A percentile compares a stretch with the other conserved stretches of the same genome.
Conservation (phyloP, 1,140 invertebrate genomes). For the Drosophila sproati region DNA sequence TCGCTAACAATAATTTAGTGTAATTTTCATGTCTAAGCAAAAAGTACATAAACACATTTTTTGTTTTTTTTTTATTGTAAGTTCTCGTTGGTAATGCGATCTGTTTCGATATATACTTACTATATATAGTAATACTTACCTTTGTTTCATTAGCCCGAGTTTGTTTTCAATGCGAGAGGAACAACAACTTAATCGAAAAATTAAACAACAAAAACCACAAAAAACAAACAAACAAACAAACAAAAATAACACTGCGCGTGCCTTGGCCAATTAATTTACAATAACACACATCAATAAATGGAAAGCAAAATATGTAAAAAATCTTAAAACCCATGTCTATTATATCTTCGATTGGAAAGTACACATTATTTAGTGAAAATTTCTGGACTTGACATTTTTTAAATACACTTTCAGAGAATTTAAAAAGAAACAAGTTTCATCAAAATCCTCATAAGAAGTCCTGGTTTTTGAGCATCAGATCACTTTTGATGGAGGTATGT, state of each 20-base stretch:
- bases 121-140: too few relatives aligned
- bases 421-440: too few relatives aligned
- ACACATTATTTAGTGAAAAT: background rate
- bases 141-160: conserved; percentile 42
- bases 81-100: conserved; percentile 60
- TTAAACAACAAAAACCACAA: too few relatives aligned
- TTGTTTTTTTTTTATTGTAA: conserved; percentile 66
- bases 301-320: conserved; percentile 65
- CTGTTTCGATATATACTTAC: conserved; percentile 21
- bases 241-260: conserved; percentile 59
- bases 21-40: conserved; percentile 65
- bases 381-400: background rate
- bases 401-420: too few relatives aligned
- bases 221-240: conserved; percentile 32
- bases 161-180: conserved; percentile 29
- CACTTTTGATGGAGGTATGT: too few relatives aligned
- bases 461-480: too few relatives aligned
- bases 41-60: conserved; percentile 55
- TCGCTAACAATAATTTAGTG: conserved; percentile 75
- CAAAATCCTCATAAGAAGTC: too few relatives aligned
- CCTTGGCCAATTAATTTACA: conserved; percentile 77
- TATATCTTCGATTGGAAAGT: background rate
- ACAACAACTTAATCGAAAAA: too few relatives aligned
- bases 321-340: background rate
- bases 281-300: conserved; percentile 79